Percentiles rank a stretch among this genome's conserved stretches.
These are phyloP conservation scores for Alviniconcha marisindica DNA, from an alignment of 1,140 invertebrate species.

Conservation along the genomic window DNA sequence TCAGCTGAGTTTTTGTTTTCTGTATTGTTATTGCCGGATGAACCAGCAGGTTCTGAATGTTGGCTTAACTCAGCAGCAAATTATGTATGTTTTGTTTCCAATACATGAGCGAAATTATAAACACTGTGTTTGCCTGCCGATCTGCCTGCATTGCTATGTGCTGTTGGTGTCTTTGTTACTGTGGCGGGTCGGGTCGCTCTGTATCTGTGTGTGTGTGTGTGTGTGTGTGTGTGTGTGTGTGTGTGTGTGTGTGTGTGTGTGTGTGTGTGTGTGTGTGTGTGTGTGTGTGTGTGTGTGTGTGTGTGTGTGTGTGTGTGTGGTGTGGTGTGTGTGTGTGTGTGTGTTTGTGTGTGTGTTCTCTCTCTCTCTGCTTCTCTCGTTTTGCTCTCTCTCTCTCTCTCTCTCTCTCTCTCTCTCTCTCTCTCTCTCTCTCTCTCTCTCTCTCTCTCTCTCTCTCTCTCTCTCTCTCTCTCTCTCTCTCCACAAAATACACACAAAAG, in stretches of 20 bases:
- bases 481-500: too few relatives aligned
- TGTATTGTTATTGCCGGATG: neutral
- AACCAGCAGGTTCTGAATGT: neutral
- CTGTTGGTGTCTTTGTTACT: too few relatives aligned
- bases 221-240: neutral
- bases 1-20: neutral
- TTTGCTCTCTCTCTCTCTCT: neutral
- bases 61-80: too few relatives aligned
- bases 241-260: neutral
- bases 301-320: neutral
- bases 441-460: neutral
- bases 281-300: neutral
- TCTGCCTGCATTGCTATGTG: too few relatives aligned
- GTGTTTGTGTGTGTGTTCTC: neutral
- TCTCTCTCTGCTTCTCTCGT: constrained; percentile 3
- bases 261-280: neutral
- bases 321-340: too few relatives aligned
- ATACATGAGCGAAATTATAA: neutral
- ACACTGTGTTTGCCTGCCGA: neutral
- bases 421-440: neutral
- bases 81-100: too few relatives aligned
- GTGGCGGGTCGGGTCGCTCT: neutral
- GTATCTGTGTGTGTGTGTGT: neutral
- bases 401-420: neutral
- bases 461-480: neutral